A percentile compares a stretch with the other conserved stretches of the same genome.
These are phyloP conservation scores for Philaethria dido DNA, from an alignment of 2,888 invertebrate species.

Conservation along the genomic window DNA sequence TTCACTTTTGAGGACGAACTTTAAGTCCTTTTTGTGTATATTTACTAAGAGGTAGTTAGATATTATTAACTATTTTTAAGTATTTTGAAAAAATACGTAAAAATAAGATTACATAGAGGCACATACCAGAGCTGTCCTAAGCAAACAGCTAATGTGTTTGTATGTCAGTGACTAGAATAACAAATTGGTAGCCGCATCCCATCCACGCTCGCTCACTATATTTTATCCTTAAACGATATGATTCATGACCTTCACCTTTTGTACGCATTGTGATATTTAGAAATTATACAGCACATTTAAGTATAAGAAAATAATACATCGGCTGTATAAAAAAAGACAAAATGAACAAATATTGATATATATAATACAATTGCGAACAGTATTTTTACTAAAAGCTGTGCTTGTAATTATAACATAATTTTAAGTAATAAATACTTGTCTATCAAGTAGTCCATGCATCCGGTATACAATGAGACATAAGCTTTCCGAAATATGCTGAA, in stretches of 20 bases:
- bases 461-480: too few species aligned
- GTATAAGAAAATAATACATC: neutral
- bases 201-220: neutral
- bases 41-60: too few species aligned
- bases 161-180: constrained; percentile 34
- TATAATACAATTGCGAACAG: neutral
- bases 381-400: neutral
- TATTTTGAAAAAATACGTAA: too few species aligned
- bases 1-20: too few species aligned
- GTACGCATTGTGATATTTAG: neutral
- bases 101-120: neutral
- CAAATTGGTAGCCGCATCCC: constrained; percentile 32
- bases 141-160: constrained; percentile 43
- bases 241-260: neutral
- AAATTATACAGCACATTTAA: neutral
- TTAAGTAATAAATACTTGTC: too few species aligned
- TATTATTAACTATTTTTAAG: too few species aligned
- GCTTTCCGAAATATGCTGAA: neutral
- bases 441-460: too few species aligned
- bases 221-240: neutral
- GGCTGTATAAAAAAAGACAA: neutral
- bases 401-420: too few species aligned
- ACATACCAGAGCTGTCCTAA: constrained; percentile 35
- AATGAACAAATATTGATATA: too few species aligned
- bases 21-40: too few species aligned